phyloP scores from a whole-genome alignment of 2,888 invertebrate species.

The Cryptus viduatorius region DNA sequence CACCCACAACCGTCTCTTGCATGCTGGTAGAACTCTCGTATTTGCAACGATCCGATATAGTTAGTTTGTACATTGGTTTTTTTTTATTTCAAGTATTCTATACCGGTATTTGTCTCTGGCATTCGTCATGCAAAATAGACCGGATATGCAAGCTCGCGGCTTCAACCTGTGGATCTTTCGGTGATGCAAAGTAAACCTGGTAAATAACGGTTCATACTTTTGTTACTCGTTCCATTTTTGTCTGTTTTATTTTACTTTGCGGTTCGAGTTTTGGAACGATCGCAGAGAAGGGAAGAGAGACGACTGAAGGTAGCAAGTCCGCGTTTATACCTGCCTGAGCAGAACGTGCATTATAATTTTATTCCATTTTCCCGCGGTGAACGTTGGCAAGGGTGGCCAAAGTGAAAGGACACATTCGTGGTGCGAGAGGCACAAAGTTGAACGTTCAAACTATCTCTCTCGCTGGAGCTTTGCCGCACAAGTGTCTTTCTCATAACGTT shows the following conservation, averaged over 20 bases:
- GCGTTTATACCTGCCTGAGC: constrained; percentile 63
- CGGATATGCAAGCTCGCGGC: not conserved
- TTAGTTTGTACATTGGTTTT: too few relatives aligned
- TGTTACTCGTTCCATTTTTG: not conserved
- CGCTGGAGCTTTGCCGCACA: not conserved
- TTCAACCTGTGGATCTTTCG: constrained; percentile 11
- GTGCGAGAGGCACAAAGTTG: constrained; percentile 66
- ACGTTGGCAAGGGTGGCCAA: constrained; percentile 47
- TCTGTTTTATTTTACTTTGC: not conserved
- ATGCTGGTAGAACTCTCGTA: too few relatives aligned
- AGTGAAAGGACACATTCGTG: constrained; percentile 66
- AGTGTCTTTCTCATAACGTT: constrained; percentile 24
- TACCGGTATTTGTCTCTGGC: not conserved
- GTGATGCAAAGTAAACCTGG: not conserved
- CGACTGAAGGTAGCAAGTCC: constrained; percentile 55
- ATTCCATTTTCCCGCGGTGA: constrained; percentile 52
- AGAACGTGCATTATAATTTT: constrained; percentile 65
- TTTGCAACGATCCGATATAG: too few relatives aligned
- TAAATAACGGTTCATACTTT: not conserved
- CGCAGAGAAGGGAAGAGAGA: not conserved
- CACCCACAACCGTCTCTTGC: too few relatives aligned
- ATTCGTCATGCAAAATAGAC: not conserved
- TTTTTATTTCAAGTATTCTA: too few relatives aligned
- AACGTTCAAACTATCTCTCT: constrained; percentile 54
- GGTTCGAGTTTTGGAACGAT: not conserved